Evolutionary conservation across 2,113 vertebrate species (phyloP).

Genomic region (Ia io): DNA sequence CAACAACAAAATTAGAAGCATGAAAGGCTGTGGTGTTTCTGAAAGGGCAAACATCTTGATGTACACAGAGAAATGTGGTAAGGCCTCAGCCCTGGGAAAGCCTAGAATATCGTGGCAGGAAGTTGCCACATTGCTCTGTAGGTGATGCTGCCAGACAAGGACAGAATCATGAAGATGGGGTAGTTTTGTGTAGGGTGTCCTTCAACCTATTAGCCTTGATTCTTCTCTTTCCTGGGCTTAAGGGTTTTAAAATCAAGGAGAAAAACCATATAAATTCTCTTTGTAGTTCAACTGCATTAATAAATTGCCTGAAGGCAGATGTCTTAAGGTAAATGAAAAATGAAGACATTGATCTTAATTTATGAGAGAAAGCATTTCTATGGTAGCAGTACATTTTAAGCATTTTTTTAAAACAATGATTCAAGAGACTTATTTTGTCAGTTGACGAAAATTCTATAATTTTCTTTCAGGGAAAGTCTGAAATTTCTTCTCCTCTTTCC

Average conservation of each 20-base stretch:
- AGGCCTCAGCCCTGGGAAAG: not conserved
- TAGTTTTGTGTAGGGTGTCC: not conserved
- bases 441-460: slow-evolving; percentile 16
- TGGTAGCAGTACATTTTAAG: not conserved
- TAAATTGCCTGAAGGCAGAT: not conserved
- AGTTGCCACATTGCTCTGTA: not conserved
- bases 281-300: not conserved
- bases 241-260: not conserved
- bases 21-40: not conserved
- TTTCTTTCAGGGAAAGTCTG: not conserved
- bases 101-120: not conserved
- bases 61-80: not conserved
- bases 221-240: not conserved
- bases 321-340: not conserved
- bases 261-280: not conserved
- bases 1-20: not conserved
- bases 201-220: not conserved
- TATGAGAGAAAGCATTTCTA: not conserved
- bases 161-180: not conserved
- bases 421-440: not conserved
- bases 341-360: not conserved
- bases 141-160: not conserved
- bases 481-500: not conserved
- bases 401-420: not conserved
- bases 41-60: not conserved